Conservation (phyloP, 2,113 vertebrate species). For the Colaptes auratus region DNA sequence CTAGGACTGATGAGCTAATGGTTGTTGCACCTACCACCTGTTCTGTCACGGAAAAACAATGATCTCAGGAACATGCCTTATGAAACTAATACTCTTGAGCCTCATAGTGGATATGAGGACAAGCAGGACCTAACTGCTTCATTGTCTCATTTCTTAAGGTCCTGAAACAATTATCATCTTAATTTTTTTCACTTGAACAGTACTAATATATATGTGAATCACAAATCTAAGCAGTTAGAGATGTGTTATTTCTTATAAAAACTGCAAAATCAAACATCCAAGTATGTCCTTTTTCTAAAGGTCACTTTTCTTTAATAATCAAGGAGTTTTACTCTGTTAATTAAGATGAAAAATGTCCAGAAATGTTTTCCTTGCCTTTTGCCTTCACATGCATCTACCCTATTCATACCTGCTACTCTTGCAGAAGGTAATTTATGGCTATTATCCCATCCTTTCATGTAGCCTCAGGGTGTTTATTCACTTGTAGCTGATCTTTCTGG, state of each 20-base stretch:
- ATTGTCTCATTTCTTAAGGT: neutral
- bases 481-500: neutral
- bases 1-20: neutral
- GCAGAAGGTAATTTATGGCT: neutral
- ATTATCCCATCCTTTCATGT: neutral
- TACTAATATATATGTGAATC: neutral
- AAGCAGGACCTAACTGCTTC: neutral
- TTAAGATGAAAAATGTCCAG: neutral
- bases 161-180: neutral
- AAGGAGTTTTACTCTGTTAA: neutral
- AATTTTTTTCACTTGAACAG: neutral
- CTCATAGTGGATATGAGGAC: neutral
- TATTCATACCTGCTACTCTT: neutral
- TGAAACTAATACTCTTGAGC: neutral
- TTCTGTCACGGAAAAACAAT: neutral
- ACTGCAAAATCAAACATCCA: neutral
- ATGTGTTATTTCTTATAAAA: neutral
- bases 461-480: neutral
- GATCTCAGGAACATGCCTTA: neutral
- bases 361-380: neutral
- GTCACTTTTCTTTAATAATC: neutral
- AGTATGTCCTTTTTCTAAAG: neutral
- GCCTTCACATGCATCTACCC: neutral
- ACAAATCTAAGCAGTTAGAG: neutral
- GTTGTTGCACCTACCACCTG: neutral